A percentile compares a stretch with the other conserved stretches of the same genome.
Conservation (phyloP, 2,113 vertebrate species). For the Castor canadensis region DNA sequence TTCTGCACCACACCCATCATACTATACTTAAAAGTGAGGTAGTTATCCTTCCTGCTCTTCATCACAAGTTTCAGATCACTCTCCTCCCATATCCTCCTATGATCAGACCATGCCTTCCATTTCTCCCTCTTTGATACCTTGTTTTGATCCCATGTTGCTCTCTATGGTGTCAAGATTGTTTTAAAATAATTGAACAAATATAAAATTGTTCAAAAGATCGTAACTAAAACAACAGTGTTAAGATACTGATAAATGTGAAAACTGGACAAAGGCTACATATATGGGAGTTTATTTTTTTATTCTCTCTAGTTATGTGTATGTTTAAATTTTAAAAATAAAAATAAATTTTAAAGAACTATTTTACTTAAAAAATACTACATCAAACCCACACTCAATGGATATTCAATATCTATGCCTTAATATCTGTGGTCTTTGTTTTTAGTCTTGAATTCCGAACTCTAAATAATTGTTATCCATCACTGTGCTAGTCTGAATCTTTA, state of each 20-base stretch:
- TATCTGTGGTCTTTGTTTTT: not conserved
- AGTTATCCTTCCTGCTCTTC: not conserved
- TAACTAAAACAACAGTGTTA: not conserved
- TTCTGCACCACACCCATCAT: no score
- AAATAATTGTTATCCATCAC: not conserved
- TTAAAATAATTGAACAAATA: conserved; percentile 24
- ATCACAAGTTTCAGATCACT: not conserved
- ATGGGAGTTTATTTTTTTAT: not conserved
- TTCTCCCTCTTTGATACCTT: not conserved
- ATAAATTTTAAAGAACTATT: not conserved
- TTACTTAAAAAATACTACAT: not conserved
- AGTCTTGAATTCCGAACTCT: conserved; percentile 1
- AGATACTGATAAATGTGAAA: not conserved
- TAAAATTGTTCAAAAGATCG: not conserved
- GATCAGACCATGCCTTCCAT: not conserved
- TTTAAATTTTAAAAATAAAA: conserved; percentile 25
- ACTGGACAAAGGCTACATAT: not conserved
- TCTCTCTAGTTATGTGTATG: not conserved
- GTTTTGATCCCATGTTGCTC: not conserved
- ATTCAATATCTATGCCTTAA: no score
- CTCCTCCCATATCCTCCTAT: not conserved
- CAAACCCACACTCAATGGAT: no score
- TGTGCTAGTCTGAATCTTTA: not conserved
- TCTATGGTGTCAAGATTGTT: not conserved
- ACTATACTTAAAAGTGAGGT: not conserved